Conservation (phyloP, 2,797 vertebrate species). For the Rhinichthys osculus region DNA sequence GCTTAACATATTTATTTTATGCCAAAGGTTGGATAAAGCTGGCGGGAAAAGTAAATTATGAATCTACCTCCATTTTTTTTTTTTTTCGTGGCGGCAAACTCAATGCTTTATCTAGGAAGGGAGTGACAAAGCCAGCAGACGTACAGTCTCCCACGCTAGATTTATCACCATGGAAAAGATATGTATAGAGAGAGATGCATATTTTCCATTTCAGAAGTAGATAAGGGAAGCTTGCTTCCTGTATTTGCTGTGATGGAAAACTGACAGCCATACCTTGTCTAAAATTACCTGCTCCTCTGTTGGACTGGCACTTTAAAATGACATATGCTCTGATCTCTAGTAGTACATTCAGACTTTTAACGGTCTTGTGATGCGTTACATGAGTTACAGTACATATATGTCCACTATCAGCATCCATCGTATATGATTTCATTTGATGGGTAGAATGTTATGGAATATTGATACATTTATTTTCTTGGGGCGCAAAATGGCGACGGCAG, state of each 20-base stretch:
- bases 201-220: conserved; percentile 36
- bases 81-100: conserved; percentile 63
- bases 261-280: conserved; percentile 20
- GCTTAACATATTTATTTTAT: conserved; percentile 75
- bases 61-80: conserved; percentile 62
- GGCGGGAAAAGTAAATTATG: conserved; percentile 72
- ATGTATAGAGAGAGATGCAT: conserved; percentile 20
- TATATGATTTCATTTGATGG: conserved; percentile 22
- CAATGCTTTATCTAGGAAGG: conserved; percentile 59
- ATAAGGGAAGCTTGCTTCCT: conserved; percentile 16
- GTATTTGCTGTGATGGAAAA: conserved; percentile 23
- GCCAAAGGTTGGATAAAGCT: conserved; percentile 70
- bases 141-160: conserved; percentile 10
- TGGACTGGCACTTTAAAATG: background rate
- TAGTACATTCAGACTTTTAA: background rate
- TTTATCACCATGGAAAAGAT: conserved; percentile 39
- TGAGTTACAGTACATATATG: background rate
- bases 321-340: conserved; percentile 11
- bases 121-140: conserved; percentile 62
- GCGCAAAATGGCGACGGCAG: background rate
- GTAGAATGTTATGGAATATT: conserved; percentile 26
- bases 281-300: background rate
- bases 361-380: background rate
- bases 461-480: conserved; percentile 45
- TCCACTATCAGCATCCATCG: background rate